Evolutionary conservation across 2,113 vertebrate genomes (phyloP).

Genomic region (Ciconia boyciana): DNA sequence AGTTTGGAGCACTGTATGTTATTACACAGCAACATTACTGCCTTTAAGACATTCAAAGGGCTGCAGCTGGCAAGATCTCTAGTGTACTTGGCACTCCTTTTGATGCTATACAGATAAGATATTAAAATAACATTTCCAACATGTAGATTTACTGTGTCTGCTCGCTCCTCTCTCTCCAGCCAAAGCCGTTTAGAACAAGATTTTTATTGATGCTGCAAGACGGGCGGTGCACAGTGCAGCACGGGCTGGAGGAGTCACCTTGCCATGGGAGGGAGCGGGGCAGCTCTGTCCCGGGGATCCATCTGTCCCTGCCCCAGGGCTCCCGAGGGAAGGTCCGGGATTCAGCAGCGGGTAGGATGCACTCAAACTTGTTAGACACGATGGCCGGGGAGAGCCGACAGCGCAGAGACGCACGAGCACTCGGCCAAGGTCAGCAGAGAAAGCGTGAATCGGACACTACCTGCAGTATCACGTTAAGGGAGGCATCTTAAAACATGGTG

Average conservation of each 20-base stretch:
- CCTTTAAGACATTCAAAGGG: background rate
- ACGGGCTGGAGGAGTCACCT: background rate
- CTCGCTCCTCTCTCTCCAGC: background rate
- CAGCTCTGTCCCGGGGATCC: background rate
- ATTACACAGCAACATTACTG: background rate
- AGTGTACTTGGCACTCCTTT: background rate
- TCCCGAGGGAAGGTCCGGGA: background rate
- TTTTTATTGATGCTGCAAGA: background rate
- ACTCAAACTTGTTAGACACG: background rate
- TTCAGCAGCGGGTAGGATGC: fast-evolving
- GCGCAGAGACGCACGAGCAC: background rate
- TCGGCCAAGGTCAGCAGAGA: background rate
- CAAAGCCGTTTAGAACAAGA: background rate
- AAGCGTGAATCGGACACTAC: background rate
- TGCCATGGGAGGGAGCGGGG: background rate
- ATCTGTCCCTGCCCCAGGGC: background rate
- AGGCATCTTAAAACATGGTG: background rate
- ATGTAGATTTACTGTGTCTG: background rate
- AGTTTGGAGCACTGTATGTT: background rate
- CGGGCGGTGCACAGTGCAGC: background rate
- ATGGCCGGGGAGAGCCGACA: fast-evolving
- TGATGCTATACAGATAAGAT: background rate
- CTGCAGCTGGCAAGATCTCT: conserved; percentile 25
- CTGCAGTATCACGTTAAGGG: background rate
- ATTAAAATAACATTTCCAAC: conserved; percentile 32